Evolutionary conservation across 2,113 vertebrate genomes (phyloP), one percentile per base, ranked within the genome.

Genomic region (Onychorhynchus coronatus): DNA sequence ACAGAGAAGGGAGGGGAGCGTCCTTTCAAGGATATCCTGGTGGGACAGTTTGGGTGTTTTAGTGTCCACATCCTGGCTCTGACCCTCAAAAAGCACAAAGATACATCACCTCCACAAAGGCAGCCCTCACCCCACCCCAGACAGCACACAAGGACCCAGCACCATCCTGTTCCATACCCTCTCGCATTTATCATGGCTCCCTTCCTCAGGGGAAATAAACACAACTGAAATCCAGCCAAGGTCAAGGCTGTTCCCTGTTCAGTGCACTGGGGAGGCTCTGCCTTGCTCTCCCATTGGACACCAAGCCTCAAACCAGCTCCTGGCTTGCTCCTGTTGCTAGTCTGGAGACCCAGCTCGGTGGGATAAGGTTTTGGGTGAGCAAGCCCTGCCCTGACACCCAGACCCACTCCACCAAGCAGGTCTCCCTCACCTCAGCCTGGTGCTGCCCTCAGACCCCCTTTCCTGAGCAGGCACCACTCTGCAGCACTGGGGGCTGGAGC

Each of bases 221-320:
- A 20, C 3, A 10, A 4, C 19, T 31, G 74, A 63, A 80, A 72
- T 39, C 13, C 70, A 87, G 59, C 55, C 42, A 70, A 17, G 53
- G 16, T 21, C 3, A 2, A 70, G 31, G 47, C 41, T 47, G n/a
- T 14, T 59, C 46, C 22, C 52, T 14, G 9, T 25, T 8, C 0
- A 0, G 28, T 0, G 1, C 6, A 1, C 14, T 2, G 0, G 0
- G 24, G 50, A 42, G 41, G 37, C 2, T 86, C 66, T 53, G 24
- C 28, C 22, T 55, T 20, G 33, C 8, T 53, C 20, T n/a, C 14
- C 17, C 56, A 11, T 17, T 2, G 3, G 19, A 19, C 8, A 8
- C 12, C 2, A 1, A 41, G 11, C 27, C 30, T 22, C 33, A 23
- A 49, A 35, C 49, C n/a, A 1, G 8, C 61, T 70, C 31, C 72